A percentile compares a stretch with the other conserved stretches of the same genome.
Conservation (phyloP, 2,797 vertebrate genomes). For the Lithobates sylvaticus region DNA sequence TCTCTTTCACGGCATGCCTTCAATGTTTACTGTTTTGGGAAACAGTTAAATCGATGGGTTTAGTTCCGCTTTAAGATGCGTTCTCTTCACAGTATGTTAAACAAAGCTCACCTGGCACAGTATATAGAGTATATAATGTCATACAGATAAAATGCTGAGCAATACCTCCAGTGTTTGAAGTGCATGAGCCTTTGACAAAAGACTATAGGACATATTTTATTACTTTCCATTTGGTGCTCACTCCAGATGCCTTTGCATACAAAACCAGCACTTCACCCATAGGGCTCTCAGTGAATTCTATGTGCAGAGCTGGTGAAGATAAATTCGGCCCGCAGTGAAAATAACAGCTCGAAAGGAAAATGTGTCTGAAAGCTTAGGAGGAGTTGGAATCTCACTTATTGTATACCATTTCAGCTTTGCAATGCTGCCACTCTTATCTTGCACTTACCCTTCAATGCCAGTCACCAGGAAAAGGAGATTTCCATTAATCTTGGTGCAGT, state of each 20-base stretch:
- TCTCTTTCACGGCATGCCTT: no score
- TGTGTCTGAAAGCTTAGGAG: neutral
- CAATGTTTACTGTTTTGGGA: no score
- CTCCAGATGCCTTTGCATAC: conserved; percentile 3
- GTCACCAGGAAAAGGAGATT: conserved; percentile 98
- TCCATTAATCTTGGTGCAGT: conserved; percentile 98
- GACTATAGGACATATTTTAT: neutral
- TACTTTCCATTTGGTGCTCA: neutral
- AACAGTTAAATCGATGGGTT: no score
- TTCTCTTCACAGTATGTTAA: neutral
- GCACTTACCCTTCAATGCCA: conserved; percentile 93
- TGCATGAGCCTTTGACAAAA: neutral
- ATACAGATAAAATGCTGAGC: neutral
- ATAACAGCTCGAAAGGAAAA: neutral
- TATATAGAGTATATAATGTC: neutral
- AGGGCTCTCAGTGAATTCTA: neutral
- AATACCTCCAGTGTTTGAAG: neutral
- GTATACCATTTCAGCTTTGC: neutral
- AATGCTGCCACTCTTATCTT: conserved; percentile 2
- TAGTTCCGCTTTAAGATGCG: no score
- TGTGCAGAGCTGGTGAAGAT: neutral
- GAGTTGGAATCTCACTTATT: neutral
- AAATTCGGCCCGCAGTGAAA: neutral
- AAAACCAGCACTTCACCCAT: neutral
- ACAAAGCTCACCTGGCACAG: neutral